A percentile compares a stretch with the other conserved stretches of the same genome.
Conservation (phyloP, 2,888 invertebrate genomes). For the Rhorus exstirpatorius region DNA sequence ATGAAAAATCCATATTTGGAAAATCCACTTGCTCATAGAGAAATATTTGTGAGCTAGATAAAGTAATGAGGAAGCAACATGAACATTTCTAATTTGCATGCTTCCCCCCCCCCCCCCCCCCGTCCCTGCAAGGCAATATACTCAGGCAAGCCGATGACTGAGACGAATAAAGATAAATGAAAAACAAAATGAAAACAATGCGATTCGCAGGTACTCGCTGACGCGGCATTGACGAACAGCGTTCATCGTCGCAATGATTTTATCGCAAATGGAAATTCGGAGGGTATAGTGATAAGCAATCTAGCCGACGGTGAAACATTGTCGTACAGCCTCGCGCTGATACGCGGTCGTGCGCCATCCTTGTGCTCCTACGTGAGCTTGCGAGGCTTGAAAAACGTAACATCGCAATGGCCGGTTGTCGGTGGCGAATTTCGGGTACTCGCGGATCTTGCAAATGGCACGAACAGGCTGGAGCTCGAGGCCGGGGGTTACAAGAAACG, state of each 20-base stretch:
- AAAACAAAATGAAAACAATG: not conserved
- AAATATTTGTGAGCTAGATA: too few relatives aligned
- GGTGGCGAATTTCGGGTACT: conserved; percentile 91
- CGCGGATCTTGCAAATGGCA: conserved; percentile 89
- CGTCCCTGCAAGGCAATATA: too few relatives aligned
- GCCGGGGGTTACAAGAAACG: conserved; percentile 87
- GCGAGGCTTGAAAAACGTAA: conserved; percentile 84
- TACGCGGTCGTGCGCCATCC: conserved; percentile 88
- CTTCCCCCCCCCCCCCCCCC: too few relatives aligned
- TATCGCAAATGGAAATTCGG: conserved; percentile 78
- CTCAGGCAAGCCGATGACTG: not conserved
- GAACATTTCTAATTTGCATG: too few relatives aligned
- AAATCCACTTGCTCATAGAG: too few relatives aligned
- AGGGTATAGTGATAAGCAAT: conserved; percentile 87
- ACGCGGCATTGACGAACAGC: conserved; percentile 77
- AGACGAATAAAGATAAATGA: too few relatives aligned
- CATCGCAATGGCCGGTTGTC: conserved; percentile 88
- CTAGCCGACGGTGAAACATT: conserved; percentile 89
- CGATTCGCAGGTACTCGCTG: conserved; percentile 80
- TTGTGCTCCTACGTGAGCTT: conserved; percentile 85
- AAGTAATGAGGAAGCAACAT: too few relatives aligned
- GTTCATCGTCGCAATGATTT: conserved; percentile 73
- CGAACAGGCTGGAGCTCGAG: conserved; percentile 89
- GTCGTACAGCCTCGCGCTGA: conserved; percentile 88
- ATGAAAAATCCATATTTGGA: too few relatives aligned